Evolutionary conservation across 2,797 vertebrate species (phyloP).

Genomic region (Peromyscus melanophrys): DNA sequence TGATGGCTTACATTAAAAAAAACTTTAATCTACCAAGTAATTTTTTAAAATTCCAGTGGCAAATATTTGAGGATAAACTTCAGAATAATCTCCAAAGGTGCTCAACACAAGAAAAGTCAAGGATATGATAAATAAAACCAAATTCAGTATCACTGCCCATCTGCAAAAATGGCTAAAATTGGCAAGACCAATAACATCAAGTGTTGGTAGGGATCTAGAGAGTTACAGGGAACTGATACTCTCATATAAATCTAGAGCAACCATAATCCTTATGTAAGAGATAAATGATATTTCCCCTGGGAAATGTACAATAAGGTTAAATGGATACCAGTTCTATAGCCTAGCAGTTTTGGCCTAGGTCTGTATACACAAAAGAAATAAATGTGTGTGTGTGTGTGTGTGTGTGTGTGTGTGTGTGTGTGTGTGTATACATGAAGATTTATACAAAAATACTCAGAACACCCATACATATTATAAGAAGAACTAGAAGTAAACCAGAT

Average conservation of each 20-base stretch:
- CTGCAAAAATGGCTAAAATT: neutral
- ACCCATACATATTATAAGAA: neutral
- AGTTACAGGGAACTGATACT: neutral
- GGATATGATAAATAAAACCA: neutral
- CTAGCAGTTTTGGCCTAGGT: neutral
- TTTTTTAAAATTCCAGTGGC: neutral
- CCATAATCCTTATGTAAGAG: neutral
- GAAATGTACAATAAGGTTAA: neutral
- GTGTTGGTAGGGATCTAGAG: neutral
- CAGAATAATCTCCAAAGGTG: neutral
- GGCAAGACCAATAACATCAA: neutral
- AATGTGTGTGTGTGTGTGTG: neutral
- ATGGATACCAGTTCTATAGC: neutral
- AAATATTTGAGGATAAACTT: slow-evolving; percentile 27
- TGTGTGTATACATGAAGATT: neutral
- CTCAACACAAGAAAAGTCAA: neutral
- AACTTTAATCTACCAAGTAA: neutral
- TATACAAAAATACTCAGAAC: neutral
- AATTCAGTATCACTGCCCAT: neutral
- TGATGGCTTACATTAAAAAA: neutral
- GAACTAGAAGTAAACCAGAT: slow-evolving; percentile 43
- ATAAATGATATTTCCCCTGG: neutral
- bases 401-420: no score
- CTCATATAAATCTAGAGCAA: neutral
- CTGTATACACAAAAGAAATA: neutral